A percentile compares a stretch with the other conserved stretches of the same genome.
These are phyloP conservation scores for Neosilurus hyrtlii DNA, from an alignment of 2,797 vertebrate genomes.

Conservation along the genomic window DNA sequence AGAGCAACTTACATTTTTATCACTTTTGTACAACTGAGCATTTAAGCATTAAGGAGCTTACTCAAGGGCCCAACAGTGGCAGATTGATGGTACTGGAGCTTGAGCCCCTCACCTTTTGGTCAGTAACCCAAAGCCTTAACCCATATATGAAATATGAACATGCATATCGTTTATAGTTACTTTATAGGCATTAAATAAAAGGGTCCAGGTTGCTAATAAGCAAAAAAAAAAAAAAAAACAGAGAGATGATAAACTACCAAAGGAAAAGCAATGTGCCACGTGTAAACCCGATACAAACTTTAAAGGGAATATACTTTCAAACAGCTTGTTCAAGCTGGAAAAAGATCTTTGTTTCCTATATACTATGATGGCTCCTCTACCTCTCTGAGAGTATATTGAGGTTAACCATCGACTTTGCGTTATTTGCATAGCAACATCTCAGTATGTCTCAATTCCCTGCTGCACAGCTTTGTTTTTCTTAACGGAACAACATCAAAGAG, in stretches of 20 bases:
- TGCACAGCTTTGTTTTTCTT: slow-evolving; percentile 47
- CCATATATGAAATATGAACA: too few species aligned
- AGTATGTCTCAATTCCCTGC: slow-evolving; percentile 46
- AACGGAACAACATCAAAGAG: slow-evolving; percentile 44
- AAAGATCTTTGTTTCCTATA: background rate
- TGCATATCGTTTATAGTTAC: too few species aligned
- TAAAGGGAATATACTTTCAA: background rate
- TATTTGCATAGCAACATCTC: slow-evolving; percentile 52
- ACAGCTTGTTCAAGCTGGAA: background rate
- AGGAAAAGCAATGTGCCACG: background rate
- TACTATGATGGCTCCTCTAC: background rate
- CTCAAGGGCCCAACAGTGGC: too few species aligned
- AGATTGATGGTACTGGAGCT: too few species aligned
- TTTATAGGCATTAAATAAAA: background rate
- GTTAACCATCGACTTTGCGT: slow-evolving; percentile 26
- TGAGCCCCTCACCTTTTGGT: too few species aligned
- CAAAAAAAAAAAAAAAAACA: too few species aligned
- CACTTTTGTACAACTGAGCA: too few species aligned
- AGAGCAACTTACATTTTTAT: too few species aligned
- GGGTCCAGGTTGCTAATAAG: background rate
- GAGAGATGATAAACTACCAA: background rate
- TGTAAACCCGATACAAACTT: background rate
- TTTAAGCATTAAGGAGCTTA: too few species aligned
- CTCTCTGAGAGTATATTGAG: background rate
- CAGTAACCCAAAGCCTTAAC: too few species aligned